Evolutionary conservation across 1,140 invertebrate species (phyloP), one percentile per base, ranked within the genome.

Genomic region (Drosophila arizonae): DNA sequence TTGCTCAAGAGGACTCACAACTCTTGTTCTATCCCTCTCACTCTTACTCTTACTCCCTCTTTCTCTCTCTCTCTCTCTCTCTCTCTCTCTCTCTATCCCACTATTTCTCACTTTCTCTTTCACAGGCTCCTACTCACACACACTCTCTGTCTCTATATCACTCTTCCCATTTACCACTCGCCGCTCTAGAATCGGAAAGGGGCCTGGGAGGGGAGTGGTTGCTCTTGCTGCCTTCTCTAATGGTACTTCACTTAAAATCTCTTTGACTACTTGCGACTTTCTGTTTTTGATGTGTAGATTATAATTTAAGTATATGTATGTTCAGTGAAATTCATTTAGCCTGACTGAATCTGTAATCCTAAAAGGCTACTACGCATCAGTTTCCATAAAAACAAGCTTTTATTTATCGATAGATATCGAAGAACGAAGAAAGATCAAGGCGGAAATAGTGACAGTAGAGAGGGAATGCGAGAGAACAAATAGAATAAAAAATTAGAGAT

Each of bases 211-310:
- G 26, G 21, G 24, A 24, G 10, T 33, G 26, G 26, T 15, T 3
- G n/a, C 30, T 30, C 21, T 66, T 36, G 10, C 36, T 68, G 36
- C 46, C 64, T 67, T 54, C 45, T 57, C 21, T 8, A 36, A 13
- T 46, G 51, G 28, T 30, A 62, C 66, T 39, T 55, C 28, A 41
- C 57, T 55, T 55, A 51, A 30, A 63, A 70, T 70, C 51, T 28
- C 30, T 15, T 64, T 50, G 43, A 41, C 10, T 57, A 65, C 57
- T 66, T 52, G 45, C n/a, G 13, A 33, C 36, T 17, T 41, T 66
- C 26, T 45, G 41, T 58, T 66, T 45, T 46, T 13, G 6, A 57
- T 43, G 45, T 51, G 17, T n/a, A 55, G 60, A 64, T 41, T 50
- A 17, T 30, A 64, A 48, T 56, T 70, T 39, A 41, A 30, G 8